Base-by-base conservation (phyloP, 2,888 invertebrate species). In the Corythucha ciliata region DNA sequence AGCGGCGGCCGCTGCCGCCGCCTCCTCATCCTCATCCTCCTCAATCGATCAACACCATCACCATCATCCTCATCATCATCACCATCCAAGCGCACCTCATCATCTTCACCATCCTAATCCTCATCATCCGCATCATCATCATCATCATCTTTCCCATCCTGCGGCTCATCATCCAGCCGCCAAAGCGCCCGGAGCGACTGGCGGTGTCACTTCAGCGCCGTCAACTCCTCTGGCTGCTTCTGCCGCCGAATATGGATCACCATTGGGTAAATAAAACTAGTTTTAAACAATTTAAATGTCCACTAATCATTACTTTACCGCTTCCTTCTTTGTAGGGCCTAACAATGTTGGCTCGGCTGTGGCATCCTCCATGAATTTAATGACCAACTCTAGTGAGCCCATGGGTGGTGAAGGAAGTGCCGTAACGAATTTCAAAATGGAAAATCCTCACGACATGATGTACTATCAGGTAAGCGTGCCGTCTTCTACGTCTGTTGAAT, bases 281-380 rank as follows among this genome's bases (percentile, higher is more conserved):
- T n/a, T n/a, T n/a, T n/a, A n/a, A n/a, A n/a, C n/a, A n/a, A n/a
- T n/a, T n/a, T n/a, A n/a, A n/a, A n/a, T n/a, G n/a, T n/a, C n/a
- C n/a, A n/a, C n/a, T n/a, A n/a, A n/a, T n/a, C n/a, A n/a, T n/a
- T n/a, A n/a, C 16, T 21, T 21, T n/a, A 16, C 8, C 5, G 12
- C 29, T 10, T 10, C 10, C 29, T 10, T 12, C 10, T 10, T 10
- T 12, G 10, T 40, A 42, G 59, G 56, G 25, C 54, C 56, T 36
- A 70, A 80, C 55, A 81, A 81, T 68, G 68, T 83, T 58, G 81
- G 82, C 49, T 80, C 80, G 59, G 83, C 82, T 4, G 83, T 84
- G 48, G 78, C 82, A 25, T 81, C 82, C 52, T 83, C 83, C 52
- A 83, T 84, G 80, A 83, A 83, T 67, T 69, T 84, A 60, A 80